Evolutionary conservation across 2,797 vertebrate species (phyloP), one percentile per base, ranked within the genome.

Genomic region (Holocentrus rufus): DNA sequence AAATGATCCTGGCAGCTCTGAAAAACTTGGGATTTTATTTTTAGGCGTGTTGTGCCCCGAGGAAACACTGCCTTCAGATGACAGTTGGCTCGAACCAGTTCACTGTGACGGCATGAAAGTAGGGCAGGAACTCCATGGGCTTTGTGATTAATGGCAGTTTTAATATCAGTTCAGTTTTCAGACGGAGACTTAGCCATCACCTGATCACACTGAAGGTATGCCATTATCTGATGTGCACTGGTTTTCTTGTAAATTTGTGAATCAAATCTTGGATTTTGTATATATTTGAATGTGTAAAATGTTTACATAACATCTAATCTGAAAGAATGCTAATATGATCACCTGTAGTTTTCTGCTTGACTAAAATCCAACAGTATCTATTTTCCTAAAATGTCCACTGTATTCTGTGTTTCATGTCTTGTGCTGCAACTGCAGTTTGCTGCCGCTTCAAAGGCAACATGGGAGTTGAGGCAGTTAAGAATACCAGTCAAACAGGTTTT

Each of bases 401-500:
- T 1, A n/a, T 8, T 67, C 17, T 39, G 0, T 68, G 42, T 56
- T 20, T 5, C 2, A n/a, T 17, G 44, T 14, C 8, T 0, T 14
- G 3, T 31, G 27, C 14, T 15, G 2, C 5, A 66, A 7, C 13
- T 4, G 2, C 18, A 2, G 22, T 18, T 17, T 47, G 47, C 39
- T 25, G 7, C 2, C 0, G 31, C n/a, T 47, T 60, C 5, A 46
- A 9, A 39, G 20, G 25, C 39, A 53, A 58, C 30, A 18, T 54
- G 15, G 6, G 25, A 50, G 44, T 17, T 30, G 6, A 65, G 44
- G 69, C 27, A 23, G 3, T 79, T 30, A 10, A 9, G 6, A 7
- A 36, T 5, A 65, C 73, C n/a, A 17, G 77, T 69, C 64, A 52
- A 73, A 78, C 80, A 46, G 74, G 83, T 86, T 79, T 18, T 4